Evolutionary conservation across 1,140 invertebrate species (phyloP).

Genomic region (Zaprionus ghesquierei): DNA sequence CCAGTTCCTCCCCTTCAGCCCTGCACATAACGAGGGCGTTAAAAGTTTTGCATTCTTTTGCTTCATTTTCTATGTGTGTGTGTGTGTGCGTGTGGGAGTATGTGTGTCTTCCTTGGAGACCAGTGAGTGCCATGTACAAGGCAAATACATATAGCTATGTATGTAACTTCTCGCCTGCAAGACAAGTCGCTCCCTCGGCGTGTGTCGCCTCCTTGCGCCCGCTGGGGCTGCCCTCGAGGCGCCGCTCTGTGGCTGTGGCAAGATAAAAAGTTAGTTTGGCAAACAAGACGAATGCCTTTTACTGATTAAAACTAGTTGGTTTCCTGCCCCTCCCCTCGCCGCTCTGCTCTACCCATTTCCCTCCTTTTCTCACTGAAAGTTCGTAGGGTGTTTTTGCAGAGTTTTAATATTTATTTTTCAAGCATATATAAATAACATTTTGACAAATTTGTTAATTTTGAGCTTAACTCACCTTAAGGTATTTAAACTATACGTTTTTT

Average conservation of each 20-base stretch:
- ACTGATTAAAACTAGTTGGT: slow-evolving; percentile 71
- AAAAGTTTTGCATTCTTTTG: slow-evolving; percentile 67
- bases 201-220: neutral
- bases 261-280: slow-evolving; percentile 82
- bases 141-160: slow-evolving; percentile 20
- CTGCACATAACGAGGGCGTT: slow-evolving; percentile 64
- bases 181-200: slow-evolving; percentile 51
- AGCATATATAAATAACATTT: neutral
- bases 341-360: neutral
- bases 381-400: slow-evolving; percentile 12
- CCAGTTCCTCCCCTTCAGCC: neutral
- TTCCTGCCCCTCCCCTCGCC: neutral
- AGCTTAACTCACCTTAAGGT: too few species aligned
- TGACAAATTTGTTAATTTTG: too few species aligned
- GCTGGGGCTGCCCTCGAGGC: neutral
- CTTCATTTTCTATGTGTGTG: slow-evolving; percentile 22
- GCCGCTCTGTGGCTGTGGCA: slow-evolving; percentile 55
- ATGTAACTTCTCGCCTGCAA: slow-evolving; percentile 54
- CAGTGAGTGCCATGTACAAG: slow-evolving; percentile 30
- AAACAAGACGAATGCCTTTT: slow-evolving; percentile 82
- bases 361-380: slow-evolving; percentile 53
- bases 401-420: neutral
- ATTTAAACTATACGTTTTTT: too few species aligned
- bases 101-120: slow-evolving; percentile 65
- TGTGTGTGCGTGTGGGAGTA: slow-evolving; percentile 11